A percentile compares a stretch with the other conserved stretches of the same genome.
Conservation (phyloP, 2,888 invertebrate species). For the Pantelozetes paolii region DNA sequence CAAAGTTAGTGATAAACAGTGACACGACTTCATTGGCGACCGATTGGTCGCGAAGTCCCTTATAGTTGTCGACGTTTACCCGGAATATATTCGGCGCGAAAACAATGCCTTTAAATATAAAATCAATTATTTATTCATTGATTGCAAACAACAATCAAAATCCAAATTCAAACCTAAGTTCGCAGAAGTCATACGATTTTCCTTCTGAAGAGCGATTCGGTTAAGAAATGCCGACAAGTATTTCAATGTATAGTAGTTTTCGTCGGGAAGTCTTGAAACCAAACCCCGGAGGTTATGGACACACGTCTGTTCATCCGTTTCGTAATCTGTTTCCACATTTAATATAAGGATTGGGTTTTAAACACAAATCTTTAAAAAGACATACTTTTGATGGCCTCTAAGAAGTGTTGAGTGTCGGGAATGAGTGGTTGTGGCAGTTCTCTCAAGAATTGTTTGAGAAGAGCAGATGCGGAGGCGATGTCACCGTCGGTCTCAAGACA, state of each 20-base stretch:
- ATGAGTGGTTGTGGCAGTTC: slow-evolving; percentile 59
- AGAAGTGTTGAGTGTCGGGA: slow-evolving; percentile 54
- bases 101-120: slow-evolving; percentile 54
- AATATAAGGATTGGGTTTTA: not conserved
- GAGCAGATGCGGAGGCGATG: slow-evolving; percentile 58
- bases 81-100: slow-evolving; percentile 38
- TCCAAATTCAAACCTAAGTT: slow-evolving; percentile 33
- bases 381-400: slow-evolving; percentile 51
- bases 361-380: not conserved
- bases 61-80: slow-evolving; percentile 41
- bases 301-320: slow-evolving; percentile 46
- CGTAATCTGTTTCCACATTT: slow-evolving; percentile 5
- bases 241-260: slow-evolving; percentile 54
- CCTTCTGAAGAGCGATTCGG: slow-evolving; percentile 51
- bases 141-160: not conserved
- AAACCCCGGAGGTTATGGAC: slow-evolving; percentile 49
- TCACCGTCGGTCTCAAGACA: slow-evolving; percentile 57
- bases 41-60: slow-evolving; percentile 54
- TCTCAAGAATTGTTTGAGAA: slow-evolving; percentile 59
- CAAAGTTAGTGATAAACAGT: slow-evolving; percentile 53
- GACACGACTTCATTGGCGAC: slow-evolving; percentile 54
- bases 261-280: slow-evolving; percentile 53
- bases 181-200: slow-evolving; percentile 54
- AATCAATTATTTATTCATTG: too few species aligned
- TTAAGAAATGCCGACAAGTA: slow-evolving; percentile 54